phyloP scores from a whole-genome alignment of 2,888 invertebrate genomes.

The Dione juno region DNA sequence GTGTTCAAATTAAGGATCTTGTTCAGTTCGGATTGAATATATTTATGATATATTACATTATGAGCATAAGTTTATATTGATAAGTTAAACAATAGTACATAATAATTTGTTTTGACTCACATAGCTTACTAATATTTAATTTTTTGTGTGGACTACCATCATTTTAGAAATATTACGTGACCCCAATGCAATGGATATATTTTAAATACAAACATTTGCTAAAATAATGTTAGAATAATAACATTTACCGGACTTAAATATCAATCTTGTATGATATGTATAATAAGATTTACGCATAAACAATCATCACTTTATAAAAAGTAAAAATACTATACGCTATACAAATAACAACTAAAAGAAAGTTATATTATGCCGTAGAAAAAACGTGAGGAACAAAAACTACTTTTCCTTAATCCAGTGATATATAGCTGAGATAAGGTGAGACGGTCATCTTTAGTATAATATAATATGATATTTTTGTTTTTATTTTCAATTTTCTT shows the following conservation, averaged over 20 bases:
- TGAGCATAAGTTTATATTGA: too few relatives aligned
- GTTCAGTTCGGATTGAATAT: conserved; percentile 37
- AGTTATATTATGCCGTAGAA: conserved; percentile 11
- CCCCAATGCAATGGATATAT: too few relatives aligned
- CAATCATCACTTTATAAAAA: neutral
- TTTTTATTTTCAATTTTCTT: conserved; percentile 56
- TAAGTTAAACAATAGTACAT: too few relatives aligned
- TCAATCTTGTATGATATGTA: conserved; percentile 1
- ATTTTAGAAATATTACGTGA: too few relatives aligned
- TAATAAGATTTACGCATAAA: neutral
- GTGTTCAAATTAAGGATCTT: conserved; percentile 52
- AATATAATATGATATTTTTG: conserved; percentile 58
- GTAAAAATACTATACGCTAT: neutral
- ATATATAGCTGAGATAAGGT: conserved; percentile 46
- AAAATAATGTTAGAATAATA: too few relatives aligned
- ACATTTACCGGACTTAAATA: too few relatives aligned
- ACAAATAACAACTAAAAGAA: neutral
- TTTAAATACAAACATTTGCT: too few relatives aligned
- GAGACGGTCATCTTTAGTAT: conserved; percentile 41
- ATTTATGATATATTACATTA: too few relatives aligned
- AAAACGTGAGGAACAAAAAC: conserved; percentile 31
- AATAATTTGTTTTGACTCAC: too few relatives aligned
- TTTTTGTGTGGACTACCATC: too few relatives aligned
- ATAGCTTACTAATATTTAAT: too few relatives aligned
- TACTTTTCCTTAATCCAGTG: conserved; percentile 42